Evolutionary conservation across 2,113 vertebrate genomes (phyloP).

Genomic region (Pimephales promelas): DNA sequence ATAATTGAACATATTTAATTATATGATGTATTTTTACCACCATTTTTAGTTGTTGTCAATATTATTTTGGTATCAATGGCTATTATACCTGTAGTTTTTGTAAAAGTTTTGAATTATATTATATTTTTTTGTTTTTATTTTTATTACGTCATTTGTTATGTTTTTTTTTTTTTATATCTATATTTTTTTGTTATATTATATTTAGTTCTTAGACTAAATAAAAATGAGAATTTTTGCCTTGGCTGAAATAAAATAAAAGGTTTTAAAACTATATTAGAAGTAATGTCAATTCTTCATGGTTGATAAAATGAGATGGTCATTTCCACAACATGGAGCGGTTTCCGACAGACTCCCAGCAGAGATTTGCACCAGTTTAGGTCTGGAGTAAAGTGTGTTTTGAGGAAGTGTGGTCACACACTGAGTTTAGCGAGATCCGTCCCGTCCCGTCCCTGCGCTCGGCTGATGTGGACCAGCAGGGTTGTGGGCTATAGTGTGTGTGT

Average conservation of each 20-base stretch:
- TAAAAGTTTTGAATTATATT: too few species aligned
- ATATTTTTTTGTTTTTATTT: too few species aligned
- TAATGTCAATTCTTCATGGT: neutral
- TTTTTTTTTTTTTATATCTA: too few species aligned
- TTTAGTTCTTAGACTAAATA: neutral
- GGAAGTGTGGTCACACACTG: constrained; percentile 59
- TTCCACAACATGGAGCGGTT: constrained; percentile 73
- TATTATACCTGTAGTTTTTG: too few species aligned
- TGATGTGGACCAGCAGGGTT: neutral
- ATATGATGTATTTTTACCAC: too few species aligned
- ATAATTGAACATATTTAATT: neutral
- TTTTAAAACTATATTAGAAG: neutral
- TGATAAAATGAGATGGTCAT: constrained; percentile 53
- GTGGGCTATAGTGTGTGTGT: constrained; percentile 55
- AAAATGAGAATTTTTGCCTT: neutral
- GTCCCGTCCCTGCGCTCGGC: neutral
- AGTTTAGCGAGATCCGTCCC: neutral
- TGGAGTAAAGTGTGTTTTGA: constrained; percentile 56
- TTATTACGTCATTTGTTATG: too few species aligned
- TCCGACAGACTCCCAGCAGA: constrained; percentile 72
- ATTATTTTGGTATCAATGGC: too few species aligned
- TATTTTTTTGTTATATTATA: too few species aligned
- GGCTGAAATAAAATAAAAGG: neutral
- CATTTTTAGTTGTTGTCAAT: too few species aligned
- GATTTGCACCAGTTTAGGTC: constrained; percentile 76